Evolutionary conservation across 1,140 invertebrate species (phyloP), one percentile per base, ranked within the genome.

Genomic region (Solenopsis invicta): DNA sequence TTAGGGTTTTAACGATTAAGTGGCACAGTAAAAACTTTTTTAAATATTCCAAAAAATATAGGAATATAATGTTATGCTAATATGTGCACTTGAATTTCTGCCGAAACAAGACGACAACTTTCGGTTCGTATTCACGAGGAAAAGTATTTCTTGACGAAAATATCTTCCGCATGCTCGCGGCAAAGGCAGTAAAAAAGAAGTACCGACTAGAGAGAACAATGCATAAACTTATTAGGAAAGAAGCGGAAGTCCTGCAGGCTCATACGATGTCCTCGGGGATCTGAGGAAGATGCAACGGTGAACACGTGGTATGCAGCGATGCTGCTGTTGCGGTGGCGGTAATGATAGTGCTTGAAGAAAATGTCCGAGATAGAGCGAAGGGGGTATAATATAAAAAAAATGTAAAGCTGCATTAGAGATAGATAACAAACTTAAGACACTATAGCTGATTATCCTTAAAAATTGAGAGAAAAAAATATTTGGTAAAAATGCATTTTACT

Each of bases 211-310:
- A 59, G 52, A 67, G 75, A 80, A 86, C 76, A 81, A 86, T 81
- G 84, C 48, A 86, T 86, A 86, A 86, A 86, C 62, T 86, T 86
- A 81, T 86, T 86, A 81, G 64, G 69, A 37, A 24, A 9, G 21
- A 67, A 86, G 48, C 66, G 24, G 13, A 86, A 67, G 62, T 81
- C 18, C 52, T 67, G 78, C 29, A 41, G 67, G 50, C 64, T 66
- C 56, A 37, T 45, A 86, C 56, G 71, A 88, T 52, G 29, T 34
- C 29, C 29, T 50, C 9, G 48, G 1, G 50, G 50, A 45, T 24
- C 0, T 24, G 16, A 13, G 12, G 45, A 4, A 13, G 61, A 74
- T 62, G 24, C 52, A 77, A 62, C 29, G 29, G 34, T 24, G 62
- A 52, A 56, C 52, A 64, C 29, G 16, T 52, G 52, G 59, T 67